Evolutionary conservation across 2,888 invertebrate genomes (phyloP), one percentile per base, ranked within the genome.

Genomic region (Acronicta alni): DNA sequence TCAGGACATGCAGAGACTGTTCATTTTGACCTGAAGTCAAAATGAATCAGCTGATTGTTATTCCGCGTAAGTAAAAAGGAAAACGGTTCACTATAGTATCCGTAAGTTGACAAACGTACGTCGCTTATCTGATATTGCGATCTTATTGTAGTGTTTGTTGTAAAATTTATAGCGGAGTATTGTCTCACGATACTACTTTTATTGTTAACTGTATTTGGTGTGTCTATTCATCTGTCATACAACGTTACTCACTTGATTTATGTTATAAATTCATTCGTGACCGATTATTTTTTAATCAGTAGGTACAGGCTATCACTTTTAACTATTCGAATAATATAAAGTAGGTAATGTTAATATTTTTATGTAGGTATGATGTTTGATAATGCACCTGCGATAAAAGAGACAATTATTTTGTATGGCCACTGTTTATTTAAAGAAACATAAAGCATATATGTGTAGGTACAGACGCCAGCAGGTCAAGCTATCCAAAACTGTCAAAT

Each of bases 61-160:
- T 68, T 68, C 68, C 17, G 45, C 12, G 52, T 45, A 43, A 72
- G 68, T 72, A 20, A 51, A 52, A 67, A 53, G 48, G 52, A 60
- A 69, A 73, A 69, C 64, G 44, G 52, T 30, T 52, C 48, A 55
- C 35, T 37, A 57, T 46, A 53, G 43, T 44, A 30, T 42, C 35
- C 45, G 44, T 45, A 38, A 67, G 15, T 41, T 53, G 56, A 47
- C 45, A 57, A 52, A 53, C 53, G 43, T 42, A 59, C 30, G 1
- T 20, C 23, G 55, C 48, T 73, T 70, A 77, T 71, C 77, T 65
- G 35, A 42, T 35, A 58, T 68, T 63, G 65, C 73, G 59, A 74
- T 78, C 64, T 65, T 44, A 59, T 49, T 66, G 65, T 54, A 59
- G 39, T 41, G 67, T 59, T 53, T 55, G 44, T 71, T 62, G 60